Percentiles rank a stretch among this genome's conserved stretches.
These are phyloP conservation scores for Hiodon alosoides DNA, from an alignment of 2,113 vertebrate species.

Conservation along the genomic window DNA sequence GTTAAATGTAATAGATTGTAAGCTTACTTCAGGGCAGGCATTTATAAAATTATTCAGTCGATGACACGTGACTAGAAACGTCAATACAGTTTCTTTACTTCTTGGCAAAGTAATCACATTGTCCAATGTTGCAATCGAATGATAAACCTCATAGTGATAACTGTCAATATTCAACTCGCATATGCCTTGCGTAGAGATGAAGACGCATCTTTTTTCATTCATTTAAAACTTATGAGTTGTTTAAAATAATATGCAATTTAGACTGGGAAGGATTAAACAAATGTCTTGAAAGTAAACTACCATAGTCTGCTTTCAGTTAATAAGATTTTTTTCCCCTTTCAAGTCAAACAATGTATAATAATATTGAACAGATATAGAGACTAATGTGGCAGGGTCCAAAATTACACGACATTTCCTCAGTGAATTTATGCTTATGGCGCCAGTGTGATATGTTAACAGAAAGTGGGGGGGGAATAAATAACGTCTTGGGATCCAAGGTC, in stretches of 20 bases:
- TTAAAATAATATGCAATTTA: neutral
- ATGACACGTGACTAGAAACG: neutral
- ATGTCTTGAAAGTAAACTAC: neutral
- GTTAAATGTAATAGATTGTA: neutral
- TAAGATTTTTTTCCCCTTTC: neutral
- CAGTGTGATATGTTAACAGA: neutral
- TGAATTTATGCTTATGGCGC: neutral
- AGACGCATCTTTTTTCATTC: neutral
- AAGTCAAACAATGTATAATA: slow-evolving; percentile 6
- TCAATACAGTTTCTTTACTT: no score
- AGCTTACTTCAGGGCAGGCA: neutral
- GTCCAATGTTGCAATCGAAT: neutral
- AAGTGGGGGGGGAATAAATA: neutral
- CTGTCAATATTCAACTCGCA: neutral
- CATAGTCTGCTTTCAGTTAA: neutral
- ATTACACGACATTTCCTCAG: neutral
- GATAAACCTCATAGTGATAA: neutral
- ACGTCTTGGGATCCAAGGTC: neutral
- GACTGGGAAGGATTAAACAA: neutral
- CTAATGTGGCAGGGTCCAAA: neutral
- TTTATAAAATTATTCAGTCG: neutral
- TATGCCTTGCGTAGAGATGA: neutral
- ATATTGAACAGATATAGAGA: neutral
- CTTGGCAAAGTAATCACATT: no score
- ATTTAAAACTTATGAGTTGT: neutral